These are phyloP conservation scores for Leptinotarsa texana DNA, from an alignment of 1,140 invertebrate genomes.

Conservation along the genomic window DNA sequence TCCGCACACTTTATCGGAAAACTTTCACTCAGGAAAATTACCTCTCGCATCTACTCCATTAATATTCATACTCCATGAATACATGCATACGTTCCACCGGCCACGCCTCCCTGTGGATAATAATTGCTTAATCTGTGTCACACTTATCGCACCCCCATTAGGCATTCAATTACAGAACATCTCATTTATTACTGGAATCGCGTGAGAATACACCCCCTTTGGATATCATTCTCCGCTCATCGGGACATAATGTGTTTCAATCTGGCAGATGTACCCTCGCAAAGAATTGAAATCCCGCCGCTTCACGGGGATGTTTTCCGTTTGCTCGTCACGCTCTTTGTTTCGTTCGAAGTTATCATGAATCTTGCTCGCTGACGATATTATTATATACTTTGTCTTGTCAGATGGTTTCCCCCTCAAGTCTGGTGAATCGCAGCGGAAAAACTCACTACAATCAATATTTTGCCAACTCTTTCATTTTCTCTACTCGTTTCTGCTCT, in stretches of 20 bases:
- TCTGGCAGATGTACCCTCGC: slow-evolving; percentile 1
- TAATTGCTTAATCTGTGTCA: slow-evolving; percentile 3
- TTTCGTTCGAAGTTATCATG: too few relatives aligned
- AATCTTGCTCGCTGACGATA: too few relatives aligned
- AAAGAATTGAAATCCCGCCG: slow-evolving; percentile 5
- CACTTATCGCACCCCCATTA: slow-evolving; percentile 4
- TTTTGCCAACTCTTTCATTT: too few relatives aligned
- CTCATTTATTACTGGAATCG: slow-evolving; percentile 5
- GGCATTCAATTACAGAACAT: slow-evolving; percentile 3
- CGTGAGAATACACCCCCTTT: slow-evolving; percentile 3
- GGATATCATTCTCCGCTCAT: not conserved
- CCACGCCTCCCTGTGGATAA: not conserved
- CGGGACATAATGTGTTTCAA: not conserved
- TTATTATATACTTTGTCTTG: too few relatives aligned
- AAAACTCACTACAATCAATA: too few relatives aligned
- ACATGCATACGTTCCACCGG: not conserved
- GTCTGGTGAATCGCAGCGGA: too few relatives aligned
- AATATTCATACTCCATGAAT: slow-evolving; percentile 1
- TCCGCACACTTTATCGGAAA: not conserved
- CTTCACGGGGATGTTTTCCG: not conserved
- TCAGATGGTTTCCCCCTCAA: too few relatives aligned
- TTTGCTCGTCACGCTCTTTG: not conserved
- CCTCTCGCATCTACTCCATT: not conserved
- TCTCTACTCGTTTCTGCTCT: too few relatives aligned
- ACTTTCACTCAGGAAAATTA: slow-evolving; percentile 3